Conservation (phyloP, 2,113 vertebrate genomes). For the Deroptyus accipitrinus region DNA sequence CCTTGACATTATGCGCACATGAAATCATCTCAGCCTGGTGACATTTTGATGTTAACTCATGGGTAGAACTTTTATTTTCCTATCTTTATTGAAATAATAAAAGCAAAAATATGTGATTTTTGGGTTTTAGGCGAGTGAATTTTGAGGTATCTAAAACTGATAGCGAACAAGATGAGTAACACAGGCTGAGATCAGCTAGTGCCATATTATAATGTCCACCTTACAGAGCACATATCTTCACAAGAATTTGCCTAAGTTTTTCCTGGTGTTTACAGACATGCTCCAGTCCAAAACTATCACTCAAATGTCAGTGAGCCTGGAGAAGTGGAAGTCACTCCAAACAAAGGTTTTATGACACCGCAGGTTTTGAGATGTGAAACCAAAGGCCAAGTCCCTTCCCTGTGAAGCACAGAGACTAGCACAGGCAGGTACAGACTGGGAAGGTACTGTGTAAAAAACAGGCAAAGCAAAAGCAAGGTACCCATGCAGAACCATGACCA, state of each 20-base stretch:
- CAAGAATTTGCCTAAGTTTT: background rate
- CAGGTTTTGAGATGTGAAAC: background rate
- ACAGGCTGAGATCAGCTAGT: background rate
- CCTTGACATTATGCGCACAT: background rate
- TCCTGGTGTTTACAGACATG: background rate
- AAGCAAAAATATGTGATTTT: background rate
- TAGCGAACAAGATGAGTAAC: background rate
- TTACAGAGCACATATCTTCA: background rate
- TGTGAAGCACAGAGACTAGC: background rate
- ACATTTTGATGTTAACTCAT: background rate
- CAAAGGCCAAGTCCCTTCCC: background rate
- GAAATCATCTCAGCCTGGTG: background rate
- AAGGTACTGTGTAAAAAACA: background rate
- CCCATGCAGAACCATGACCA: background rate
- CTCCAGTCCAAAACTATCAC: background rate
- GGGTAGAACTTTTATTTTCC: background rate
- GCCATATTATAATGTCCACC: background rate
- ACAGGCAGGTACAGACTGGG: background rate
- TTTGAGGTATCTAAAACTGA: background rate
- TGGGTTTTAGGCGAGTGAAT: background rate
- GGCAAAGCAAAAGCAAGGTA: background rate
- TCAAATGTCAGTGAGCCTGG: background rate
- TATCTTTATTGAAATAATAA: background rate
- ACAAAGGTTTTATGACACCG: background rate
- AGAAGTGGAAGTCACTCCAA: background rate